Conservation (phyloP, 2,888 invertebrate species). For the Rotaria sp. region DNA sequence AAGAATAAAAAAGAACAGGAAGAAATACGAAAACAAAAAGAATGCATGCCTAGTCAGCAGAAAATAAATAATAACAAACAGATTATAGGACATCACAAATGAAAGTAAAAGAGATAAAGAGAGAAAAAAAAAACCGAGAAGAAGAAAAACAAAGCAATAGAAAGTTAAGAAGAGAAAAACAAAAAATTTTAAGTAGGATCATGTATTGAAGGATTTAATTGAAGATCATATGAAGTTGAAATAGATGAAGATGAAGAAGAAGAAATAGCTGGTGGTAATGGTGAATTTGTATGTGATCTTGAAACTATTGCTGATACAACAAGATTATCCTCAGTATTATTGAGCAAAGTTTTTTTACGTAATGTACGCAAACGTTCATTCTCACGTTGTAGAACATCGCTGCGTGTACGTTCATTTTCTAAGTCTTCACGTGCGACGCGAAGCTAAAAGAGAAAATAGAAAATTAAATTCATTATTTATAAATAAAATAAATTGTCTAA, state of each 20-base stretch:
- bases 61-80: constrained; percentile 12
- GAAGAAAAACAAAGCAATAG: background rate
- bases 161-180: background rate
- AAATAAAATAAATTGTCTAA: too few species aligned
- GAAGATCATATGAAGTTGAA: background rate
- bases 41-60: background rate
- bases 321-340: background rate
- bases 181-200: background rate
- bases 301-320: background rate
- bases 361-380: constrained; percentile 24
- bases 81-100: constrained; percentile 10
- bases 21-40: background rate
- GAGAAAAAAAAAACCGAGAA: background rate
- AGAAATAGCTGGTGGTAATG: background rate
- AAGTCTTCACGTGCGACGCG: constrained; percentile 16
- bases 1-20: background rate
- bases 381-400: constrained; percentile 9
- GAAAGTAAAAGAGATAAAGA: background rate
- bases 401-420: background rate
- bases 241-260: too few species aligned
- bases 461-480: background rate
- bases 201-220: background rate
- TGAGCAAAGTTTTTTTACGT: background rate
- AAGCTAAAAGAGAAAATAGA: background rate
- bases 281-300: constrained; percentile 22